Percentiles rank a stretch among this genome's conserved stretches.
Evolutionary conservation across 2,797 vertebrate genomes (phyloP).

Genomic region (Loris lydekkerianus): DNA sequence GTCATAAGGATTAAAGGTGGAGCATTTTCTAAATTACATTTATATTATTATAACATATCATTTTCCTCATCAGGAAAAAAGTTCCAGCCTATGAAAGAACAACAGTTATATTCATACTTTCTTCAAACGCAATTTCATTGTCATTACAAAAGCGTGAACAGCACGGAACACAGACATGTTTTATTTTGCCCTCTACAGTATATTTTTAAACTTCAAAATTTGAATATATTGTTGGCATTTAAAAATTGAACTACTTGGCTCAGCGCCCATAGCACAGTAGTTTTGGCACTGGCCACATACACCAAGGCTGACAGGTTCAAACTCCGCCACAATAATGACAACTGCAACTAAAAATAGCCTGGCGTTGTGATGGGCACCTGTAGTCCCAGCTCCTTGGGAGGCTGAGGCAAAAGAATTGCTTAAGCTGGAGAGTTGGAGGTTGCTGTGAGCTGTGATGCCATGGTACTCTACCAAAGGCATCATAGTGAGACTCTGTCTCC

Average conservation of each 20-base stretch:
- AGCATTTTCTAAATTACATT: not conserved
- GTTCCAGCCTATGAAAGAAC: not conserved
- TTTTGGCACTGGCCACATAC: no score
- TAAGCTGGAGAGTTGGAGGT: no score
- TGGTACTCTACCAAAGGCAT: no score
- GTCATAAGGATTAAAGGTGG: not conserved
- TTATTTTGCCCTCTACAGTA: not conserved
- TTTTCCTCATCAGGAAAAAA: not conserved
- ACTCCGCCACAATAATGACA: no score
- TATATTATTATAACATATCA: not conserved
- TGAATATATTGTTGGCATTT: not conserved
- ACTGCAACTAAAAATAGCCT: no score
- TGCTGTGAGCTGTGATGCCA: no score
- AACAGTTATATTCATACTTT: not conserved
- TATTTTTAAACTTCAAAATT: not conserved
- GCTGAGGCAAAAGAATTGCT: no score
- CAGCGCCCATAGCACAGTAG: no score
- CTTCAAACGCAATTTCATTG: not conserved
- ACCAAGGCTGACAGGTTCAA: no score
- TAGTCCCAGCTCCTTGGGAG: no score
- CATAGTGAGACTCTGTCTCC: no score
- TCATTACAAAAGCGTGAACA: not conserved
- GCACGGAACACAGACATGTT: not conserved
- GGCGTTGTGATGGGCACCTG: no score
- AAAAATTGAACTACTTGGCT: not conserved